Conservation (phyloP, 2,888 invertebrate species). For the Diadegma fenestrale region DNA sequence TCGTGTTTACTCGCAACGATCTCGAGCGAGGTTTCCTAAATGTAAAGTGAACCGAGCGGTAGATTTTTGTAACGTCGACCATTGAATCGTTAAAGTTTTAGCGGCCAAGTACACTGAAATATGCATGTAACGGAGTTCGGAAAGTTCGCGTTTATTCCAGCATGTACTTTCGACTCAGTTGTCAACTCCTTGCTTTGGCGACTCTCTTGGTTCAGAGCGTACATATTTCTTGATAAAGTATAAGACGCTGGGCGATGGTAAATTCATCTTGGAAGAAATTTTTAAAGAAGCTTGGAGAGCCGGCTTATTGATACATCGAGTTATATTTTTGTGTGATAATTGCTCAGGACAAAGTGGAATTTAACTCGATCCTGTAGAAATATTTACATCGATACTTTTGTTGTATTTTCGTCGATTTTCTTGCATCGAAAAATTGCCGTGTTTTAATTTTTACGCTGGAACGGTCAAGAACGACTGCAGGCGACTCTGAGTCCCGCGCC, state of each 20-base stretch:
- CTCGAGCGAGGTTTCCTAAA: constrained; percentile 15
- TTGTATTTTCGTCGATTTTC: background rate
- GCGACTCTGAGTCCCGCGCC: too few species aligned
- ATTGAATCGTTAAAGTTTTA: constrained; percentile 60
- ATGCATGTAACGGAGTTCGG: constrained; percentile 58
- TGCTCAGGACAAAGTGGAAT: background rate
- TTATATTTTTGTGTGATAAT: background rate
- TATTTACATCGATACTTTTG: background rate
- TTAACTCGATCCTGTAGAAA: background rate
- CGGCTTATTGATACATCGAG: too few species aligned
- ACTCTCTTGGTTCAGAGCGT: constrained; percentile 31
- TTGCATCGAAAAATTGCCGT: background rate
- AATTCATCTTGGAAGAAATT: constrained; percentile 27
- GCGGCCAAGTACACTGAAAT: constrained; percentile 55
- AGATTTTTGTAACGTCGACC: constrained; percentile 47
- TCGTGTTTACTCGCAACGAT: constrained; percentile 33
- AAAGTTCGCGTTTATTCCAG: constrained; percentile 38
- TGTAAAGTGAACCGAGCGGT: background rate
- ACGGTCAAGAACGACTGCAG: too few species aligned
- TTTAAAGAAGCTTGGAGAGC: constrained; percentile 28
- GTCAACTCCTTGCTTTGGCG: constrained; percentile 43
- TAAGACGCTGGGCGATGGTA: constrained; percentile 22
- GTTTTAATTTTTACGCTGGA: background rate
- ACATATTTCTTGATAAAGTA: constrained; percentile 18
- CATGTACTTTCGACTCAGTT: background rate